Evolutionary conservation across 1,140 invertebrate genomes (phyloP).

Genomic region (Micrasema minimum): DNA sequence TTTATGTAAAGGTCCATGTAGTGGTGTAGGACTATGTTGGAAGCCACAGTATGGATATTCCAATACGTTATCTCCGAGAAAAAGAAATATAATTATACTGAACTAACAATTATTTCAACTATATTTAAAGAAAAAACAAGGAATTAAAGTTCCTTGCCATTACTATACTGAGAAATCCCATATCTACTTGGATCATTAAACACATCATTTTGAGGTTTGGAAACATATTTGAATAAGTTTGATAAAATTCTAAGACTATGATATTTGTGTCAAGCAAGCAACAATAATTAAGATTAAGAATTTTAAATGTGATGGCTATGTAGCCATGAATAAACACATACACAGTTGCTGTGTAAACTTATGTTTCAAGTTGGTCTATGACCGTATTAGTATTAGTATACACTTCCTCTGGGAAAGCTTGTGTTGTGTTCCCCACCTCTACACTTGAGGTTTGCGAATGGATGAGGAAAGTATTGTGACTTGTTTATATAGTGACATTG

Average conservation of each 20-base stretch:
- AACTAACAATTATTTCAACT: slow-evolving; percentile 48
- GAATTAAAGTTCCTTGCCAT: slow-evolving; percentile 40
- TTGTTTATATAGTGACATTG: slow-evolving; percentile 41
- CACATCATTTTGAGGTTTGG: slow-evolving; percentile 49
- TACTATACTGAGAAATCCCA: slow-evolving; percentile 50
- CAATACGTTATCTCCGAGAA: slow-evolving; percentile 21
- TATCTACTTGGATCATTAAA: slow-evolving; percentile 46
- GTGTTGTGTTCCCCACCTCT: slow-evolving; percentile 29
- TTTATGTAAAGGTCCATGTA: slow-evolving; percentile 19
- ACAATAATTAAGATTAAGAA: slow-evolving; percentile 54
- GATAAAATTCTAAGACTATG: slow-evolving; percentile 53
- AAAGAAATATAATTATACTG: slow-evolving; percentile 45
- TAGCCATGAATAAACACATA: slow-evolving; percentile 43
- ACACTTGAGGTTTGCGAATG: slow-evolving; percentile 5
- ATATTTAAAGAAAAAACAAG: slow-evolving; percentile 43
- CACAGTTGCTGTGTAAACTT: neutral
- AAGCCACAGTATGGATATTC: slow-evolving; percentile 1
- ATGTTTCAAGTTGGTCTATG: slow-evolving; percentile 25
- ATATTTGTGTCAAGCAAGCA: slow-evolving; percentile 54
- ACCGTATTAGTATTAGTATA: slow-evolving; percentile 14
- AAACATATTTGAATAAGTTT: slow-evolving; percentile 51
- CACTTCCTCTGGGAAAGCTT: no score
- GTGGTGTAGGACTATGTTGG: neutral
- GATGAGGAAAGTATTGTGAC: slow-evolving; percentile 32
- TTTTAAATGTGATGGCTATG: slow-evolving; percentile 50